Evolutionary conservation across 1,140 invertebrate genomes (phyloP).

Genomic region (Helicoverpa zea): DNA sequence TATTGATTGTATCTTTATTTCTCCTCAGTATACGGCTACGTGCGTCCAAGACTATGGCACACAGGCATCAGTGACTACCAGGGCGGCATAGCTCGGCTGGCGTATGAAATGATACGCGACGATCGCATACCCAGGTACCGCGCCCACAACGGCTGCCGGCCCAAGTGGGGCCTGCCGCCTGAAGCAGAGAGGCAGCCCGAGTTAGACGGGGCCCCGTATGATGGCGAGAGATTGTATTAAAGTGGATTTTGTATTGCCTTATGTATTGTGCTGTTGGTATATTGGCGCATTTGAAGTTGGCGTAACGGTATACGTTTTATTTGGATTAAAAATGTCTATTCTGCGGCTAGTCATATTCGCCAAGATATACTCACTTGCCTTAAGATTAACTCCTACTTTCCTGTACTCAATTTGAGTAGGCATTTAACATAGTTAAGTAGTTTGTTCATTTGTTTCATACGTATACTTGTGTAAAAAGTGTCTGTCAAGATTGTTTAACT

Average conservation of each 20-base stretch:
- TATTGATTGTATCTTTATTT: not conserved
- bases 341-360: too few relatives aligned
- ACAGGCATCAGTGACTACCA: conserved; percentile 78
- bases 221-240: conserved; percentile 75
- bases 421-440: too few relatives aligned
- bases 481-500: too few relatives aligned
- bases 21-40: conserved; percentile 72
- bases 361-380: too few relatives aligned
- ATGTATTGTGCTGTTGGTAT: too few relatives aligned
- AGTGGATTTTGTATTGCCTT: not conserved
- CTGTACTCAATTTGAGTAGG: too few relatives aligned
- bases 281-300: too few relatives aligned
- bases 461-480: too few relatives aligned
- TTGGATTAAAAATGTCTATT: too few relatives aligned
- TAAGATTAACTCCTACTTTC: too few relatives aligned
- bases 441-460: too few relatives aligned
- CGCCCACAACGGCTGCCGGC: conserved; percentile 74
- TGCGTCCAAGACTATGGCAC: conserved; percentile 68
- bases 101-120: conserved; percentile 77
- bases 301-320: too few relatives aligned
- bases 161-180: conserved; percentile 75
- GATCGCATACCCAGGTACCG: conserved; percentile 71
- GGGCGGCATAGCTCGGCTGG: conserved; percentile 72
- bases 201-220: conserved; percentile 72
- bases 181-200: conserved; percentile 75